phyloP scores from a whole-genome alignment of 2,888 invertebrate genomes.

The Eupithecia centaureata region DNA sequence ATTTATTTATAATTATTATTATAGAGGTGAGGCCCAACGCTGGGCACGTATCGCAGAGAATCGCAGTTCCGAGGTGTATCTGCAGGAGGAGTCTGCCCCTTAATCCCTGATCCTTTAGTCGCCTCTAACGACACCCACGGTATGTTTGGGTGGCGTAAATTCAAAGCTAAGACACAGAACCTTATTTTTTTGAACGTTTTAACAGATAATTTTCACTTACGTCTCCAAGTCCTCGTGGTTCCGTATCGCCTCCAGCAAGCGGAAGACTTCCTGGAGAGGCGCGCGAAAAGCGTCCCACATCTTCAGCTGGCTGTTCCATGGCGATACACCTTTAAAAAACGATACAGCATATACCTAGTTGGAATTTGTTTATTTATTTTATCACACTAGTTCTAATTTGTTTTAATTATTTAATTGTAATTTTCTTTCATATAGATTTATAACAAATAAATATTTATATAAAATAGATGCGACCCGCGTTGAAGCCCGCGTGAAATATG shows the following conservation, averaged over 20 bases:
- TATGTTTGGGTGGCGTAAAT: neutral
- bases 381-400: neutral
- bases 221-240: constrained; percentile 90
- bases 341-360: neutral
- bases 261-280: constrained; percentile 95
- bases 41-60: neutral
- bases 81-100: neutral
- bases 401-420: neutral
- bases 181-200: neutral
- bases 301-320: constrained; percentile 92
- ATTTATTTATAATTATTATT: no score
- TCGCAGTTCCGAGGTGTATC: neutral
- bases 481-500: no score
- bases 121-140: neutral
- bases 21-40: neutral
- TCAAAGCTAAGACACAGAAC: neutral
- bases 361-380: constrained; percentile 4
- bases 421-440: no score
- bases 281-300: constrained; percentile 96
- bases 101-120: no score
- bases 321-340: constrained; percentile 87
- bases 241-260: constrained; percentile 92
- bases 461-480: no score
- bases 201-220: constrained; percentile 71
- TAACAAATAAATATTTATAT: no score